Evolutionary conservation across 1,140 invertebrate genomes (phyloP), one percentile per base, ranked within the genome.

Genomic region (Caenorhabditis tropicalis): DNA sequence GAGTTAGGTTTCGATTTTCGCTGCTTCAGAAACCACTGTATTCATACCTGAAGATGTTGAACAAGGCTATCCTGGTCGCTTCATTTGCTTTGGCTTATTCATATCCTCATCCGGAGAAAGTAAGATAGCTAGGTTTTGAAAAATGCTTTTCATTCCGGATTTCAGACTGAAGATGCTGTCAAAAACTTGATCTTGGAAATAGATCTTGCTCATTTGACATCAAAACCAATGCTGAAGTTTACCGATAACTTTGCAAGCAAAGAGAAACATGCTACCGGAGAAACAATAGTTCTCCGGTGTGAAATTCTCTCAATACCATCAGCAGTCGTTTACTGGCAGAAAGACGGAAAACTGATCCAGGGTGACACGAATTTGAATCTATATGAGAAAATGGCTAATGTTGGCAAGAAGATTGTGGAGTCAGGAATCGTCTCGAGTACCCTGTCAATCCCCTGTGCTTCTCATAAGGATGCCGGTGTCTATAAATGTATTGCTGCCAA

Each of bases 401-500:
- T 24, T 16, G 58, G 24, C 6, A 81, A 79, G 7, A 5, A 5
- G 4, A 49, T 24, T 1, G 51, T 82, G 3, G 49, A 85, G 53
- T 24, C n/a, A 3, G 84, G 79, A 48, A 65, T 31, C 39, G 39
- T 46, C 56, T 15, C 46, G 4, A 70, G 39, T 21, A 39, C 7
- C 1, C 51, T 65, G 19, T 5, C 39, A 2, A 81, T 85, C 46
- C 84, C 81, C 0, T 79, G 81, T 24, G 81, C 53, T 9, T 21
- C 21, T 27, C 12, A 3, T 0, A 10, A 21, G 0, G 29, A 85
- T 19, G 12, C 33, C 5, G 83, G 70, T 1, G 5, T 21, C 7
- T 84, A 84, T 29, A 84, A 79, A 39, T 84, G 83, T 31, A 27
- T 84, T 29, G 83, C 70, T 19, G 3, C 6, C 16, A 84, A 84